A percentile compares a stretch with the other conserved stretches of the same genome.
These are phyloP conservation scores for Hypsibius dujardini DNA, from an alignment of 1,140 invertebrate genomes.

Conservation along the genomic window DNA sequence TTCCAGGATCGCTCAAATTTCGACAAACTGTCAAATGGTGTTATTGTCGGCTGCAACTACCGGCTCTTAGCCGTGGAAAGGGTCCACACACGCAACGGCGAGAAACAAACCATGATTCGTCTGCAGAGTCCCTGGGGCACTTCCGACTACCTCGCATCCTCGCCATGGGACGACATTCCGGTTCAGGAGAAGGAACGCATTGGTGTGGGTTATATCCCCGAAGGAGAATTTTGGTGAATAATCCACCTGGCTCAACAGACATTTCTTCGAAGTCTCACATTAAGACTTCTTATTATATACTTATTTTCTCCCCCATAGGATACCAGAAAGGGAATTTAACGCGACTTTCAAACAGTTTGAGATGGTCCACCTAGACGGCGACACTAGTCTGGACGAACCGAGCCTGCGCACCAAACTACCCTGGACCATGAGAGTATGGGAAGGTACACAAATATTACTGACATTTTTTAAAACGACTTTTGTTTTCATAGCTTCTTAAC, in stretches of 20 bases:
- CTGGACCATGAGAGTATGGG: slow-evolving; percentile 67
- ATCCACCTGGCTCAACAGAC: too few relatives aligned
- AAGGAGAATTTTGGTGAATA: slow-evolving; percentile 65
- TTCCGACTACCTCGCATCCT: slow-evolving; percentile 42
- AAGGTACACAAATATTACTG: slow-evolving; percentile 45
- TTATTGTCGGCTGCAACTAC: slow-evolving; percentile 59
- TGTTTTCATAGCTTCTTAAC: not conserved
- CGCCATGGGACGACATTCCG: slow-evolving; percentile 56
- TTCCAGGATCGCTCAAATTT: too few relatives aligned
- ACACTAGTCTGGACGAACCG: slow-evolving; percentile 63
- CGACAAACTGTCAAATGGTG: slow-evolving; percentile 56
- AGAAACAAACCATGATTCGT: slow-evolving; percentile 51
- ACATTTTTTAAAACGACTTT: not conserved
- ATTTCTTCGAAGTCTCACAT: too few relatives aligned
- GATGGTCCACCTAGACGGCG: slow-evolving; percentile 65
- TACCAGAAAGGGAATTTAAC: slow-evolving; percentile 63
- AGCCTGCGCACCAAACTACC: slow-evolving; percentile 54
- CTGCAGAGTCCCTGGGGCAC: slow-evolving; percentile 50
- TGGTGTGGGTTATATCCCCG: slow-evolving; percentile 43
- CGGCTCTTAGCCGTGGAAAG: slow-evolving; percentile 59
- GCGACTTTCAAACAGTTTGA: slow-evolving; percentile 64
- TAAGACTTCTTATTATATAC: too few relatives aligned
- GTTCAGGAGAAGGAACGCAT: slow-evolving; percentile 52
- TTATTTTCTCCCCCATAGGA: slow-evolving; percentile 38
- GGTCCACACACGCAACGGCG: slow-evolving; percentile 43